Evolutionary conservation across 2,797 vertebrate genomes (phyloP), one percentile per base, ranked within the genome.

Genomic region (Enteromius afrohamiltoni): DNA sequence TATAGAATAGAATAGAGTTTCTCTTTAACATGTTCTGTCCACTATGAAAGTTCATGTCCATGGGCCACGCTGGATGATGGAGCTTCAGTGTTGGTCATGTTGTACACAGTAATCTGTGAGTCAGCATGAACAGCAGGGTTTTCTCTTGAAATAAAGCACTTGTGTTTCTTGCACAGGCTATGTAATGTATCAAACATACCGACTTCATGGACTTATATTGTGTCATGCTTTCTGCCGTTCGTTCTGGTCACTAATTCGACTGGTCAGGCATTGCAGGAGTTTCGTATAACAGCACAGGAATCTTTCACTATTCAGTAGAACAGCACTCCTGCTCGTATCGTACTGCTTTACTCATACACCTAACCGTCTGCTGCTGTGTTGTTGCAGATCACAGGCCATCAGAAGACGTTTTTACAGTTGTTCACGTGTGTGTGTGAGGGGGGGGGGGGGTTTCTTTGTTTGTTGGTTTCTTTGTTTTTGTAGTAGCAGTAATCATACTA

Each of bases 221-320:
- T 76, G 31, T 23, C 26, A 58, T 40, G 6, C 49, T 37, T 60
- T 60, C 55, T 26, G 17, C 6, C 2, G 16, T 45, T 42, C 5
- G 14, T 42, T 26, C 55, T 19, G 17, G 31, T 13, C 6, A 65
- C 19, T 60, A 42, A 40, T 26, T 42, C 42, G 55, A 23, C 55
- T 58, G 55, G 9, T 58, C 55, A 13, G 4, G 34, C 45, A 0
- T 40, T 16, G 34, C 23, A 31, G 21, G 17, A 29, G 34, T 31
- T 69, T 64, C 37, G 37, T 70, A 31, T 71, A 42, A 62, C 23
- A 7, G 21, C 6, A 62, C 16, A 45, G 67, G 49, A 60, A 19
- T 45, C 51, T 58, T 40, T 60, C 51, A 29, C 31, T 55, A 23
- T 83, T 70, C 40, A 64, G 68, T 53, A 47, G 11, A 23, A 71